phyloP scores from a whole-genome alignment of 2,113 vertebrate genomes.

The Phrynocephalus versicolor region DNA sequence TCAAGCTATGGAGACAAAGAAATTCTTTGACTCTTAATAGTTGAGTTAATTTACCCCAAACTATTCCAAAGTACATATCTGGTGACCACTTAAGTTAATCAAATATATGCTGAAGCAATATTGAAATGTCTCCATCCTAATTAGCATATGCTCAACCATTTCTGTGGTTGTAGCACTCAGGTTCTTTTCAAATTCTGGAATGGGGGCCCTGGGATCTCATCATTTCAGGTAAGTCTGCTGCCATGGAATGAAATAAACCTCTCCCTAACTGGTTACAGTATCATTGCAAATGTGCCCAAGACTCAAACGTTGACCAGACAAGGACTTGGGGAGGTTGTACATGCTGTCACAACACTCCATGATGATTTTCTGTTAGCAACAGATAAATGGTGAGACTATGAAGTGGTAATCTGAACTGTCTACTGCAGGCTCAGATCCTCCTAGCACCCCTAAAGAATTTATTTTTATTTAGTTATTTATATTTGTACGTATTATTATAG shows the following conservation, averaged over 20 bases:
- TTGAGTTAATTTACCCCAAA: background rate
- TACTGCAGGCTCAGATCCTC: background rate
- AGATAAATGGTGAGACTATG: background rate
- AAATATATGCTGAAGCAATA: background rate
- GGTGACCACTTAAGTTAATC: background rate
- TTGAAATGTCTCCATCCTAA: constrained; percentile 9
- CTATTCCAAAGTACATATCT: constrained; percentile 12
- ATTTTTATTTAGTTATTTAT: no score
- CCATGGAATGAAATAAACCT: constrained; percentile 2
- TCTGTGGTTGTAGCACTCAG: background rate
- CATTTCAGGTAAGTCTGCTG: background rate
- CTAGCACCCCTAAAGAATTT: background rate
- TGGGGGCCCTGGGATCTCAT: background rate
- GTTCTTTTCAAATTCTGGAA: background rate
- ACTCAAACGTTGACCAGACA: background rate
- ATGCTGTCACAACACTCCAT: background rate
- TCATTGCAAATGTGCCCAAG: rapidly evolving
- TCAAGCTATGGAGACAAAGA: constrained; percentile 51
- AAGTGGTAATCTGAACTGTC: background rate
- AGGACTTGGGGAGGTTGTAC: background rate
- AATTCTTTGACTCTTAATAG: constrained; percentile 29
- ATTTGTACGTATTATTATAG: no score
- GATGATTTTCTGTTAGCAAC: background rate
- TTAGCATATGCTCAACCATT: background rate
- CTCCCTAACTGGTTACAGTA: background rate